These are phyloP conservation scores for Microcebus lehilahytsara DNA, from an alignment of 2,113 vertebrate genomes.

Conservation along the genomic window DNA sequence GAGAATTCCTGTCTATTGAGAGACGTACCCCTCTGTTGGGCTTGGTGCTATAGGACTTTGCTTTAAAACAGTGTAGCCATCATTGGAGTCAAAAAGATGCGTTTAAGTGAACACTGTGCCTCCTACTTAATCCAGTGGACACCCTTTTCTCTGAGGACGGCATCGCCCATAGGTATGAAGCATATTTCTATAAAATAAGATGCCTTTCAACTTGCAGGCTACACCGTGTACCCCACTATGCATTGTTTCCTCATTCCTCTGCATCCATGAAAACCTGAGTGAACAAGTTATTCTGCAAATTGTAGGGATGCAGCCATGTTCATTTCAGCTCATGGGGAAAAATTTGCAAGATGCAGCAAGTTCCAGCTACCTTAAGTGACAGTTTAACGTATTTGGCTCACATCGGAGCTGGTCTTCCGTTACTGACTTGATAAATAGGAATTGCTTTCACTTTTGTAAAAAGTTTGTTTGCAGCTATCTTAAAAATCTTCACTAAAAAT, in stretches of 20 bases:
- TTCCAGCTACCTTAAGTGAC: not conserved
- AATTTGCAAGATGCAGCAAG: not conserved
- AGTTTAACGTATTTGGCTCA: not conserved
- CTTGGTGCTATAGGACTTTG: not conserved
- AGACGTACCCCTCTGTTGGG: not conserved
- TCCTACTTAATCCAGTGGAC: not conserved
- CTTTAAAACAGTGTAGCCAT: not conserved
- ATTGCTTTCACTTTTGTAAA: not conserved
- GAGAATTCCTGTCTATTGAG: not conserved
- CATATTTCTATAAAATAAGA: not conserved
- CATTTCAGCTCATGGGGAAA: not conserved
- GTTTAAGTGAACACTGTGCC: not conserved
- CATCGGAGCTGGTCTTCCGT: not conserved
- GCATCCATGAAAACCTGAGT: not conserved
- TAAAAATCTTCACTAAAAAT: conserved; percentile 7
- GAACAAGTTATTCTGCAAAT: not conserved
- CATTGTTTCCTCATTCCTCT: not conserved
- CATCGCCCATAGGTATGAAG: not conserved
- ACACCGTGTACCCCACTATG: fast-evolving
- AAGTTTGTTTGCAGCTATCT: not conserved
- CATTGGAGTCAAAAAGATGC: not conserved
- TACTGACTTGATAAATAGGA: not conserved
- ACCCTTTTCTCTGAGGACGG: too few species aligned
- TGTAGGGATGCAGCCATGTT: not conserved
- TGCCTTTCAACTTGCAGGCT: not conserved